Conservation (phyloP, 2,113 vertebrate genomes). For the Microtus oregoni region DNA sequence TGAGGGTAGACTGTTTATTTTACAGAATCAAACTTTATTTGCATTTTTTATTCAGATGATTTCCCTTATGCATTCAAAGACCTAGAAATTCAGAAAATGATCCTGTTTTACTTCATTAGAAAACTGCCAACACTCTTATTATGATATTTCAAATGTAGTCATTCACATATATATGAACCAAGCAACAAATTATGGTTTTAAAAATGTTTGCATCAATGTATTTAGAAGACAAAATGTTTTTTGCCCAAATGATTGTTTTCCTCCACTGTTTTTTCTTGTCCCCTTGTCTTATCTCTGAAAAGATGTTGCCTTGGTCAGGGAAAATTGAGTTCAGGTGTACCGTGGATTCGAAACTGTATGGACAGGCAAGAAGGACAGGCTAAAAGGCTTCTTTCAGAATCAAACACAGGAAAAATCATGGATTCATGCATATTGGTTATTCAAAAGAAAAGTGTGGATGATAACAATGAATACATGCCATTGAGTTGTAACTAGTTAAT, state of each 20-base stretch:
- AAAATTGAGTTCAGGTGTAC: background rate
- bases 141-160: conserved; percentile 25
- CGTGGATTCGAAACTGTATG: background rate
- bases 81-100: conserved; percentile 8
- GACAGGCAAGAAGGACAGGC: background rate
- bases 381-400: background rate
- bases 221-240: background rate
- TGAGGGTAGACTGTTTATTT: conserved; percentile 56
- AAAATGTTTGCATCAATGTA: conserved; percentile 7
- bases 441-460: conserved; percentile 66
- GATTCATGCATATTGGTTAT: background rate
- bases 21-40: conserved; percentile 78
- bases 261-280: background rate
- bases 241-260: background rate
- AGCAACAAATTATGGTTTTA: background rate
- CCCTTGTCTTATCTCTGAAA: background rate
- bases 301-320: background rate
- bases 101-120: conserved; percentile 22
- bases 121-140: background rate
- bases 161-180: background rate
- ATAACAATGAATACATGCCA: background rate
- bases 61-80: conserved; percentile 35
- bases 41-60: conserved; percentile 69
- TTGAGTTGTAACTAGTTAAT: background rate
- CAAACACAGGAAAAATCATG: background rate